Evolutionary conservation across 2,888 invertebrate species (phyloP), one percentile per base, ranked within the genome.

Genomic region (Drosophila antonietae): DNA sequence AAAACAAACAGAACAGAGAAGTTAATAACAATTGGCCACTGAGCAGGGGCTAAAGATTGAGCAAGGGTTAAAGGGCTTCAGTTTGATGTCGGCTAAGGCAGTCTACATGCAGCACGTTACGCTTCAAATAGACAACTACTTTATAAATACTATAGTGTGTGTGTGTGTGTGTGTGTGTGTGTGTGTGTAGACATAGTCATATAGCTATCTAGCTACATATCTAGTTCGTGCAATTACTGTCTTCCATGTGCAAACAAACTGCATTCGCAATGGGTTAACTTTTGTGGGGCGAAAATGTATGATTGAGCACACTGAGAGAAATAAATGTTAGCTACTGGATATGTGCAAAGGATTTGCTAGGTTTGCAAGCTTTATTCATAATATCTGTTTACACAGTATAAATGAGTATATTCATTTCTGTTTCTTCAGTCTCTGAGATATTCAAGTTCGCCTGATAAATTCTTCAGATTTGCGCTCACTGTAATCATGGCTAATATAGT

Each of bases 181-280:
- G 15, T 23, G 23, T 46, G 15, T 28, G 15, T 47, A 9, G 28
- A 15, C 18, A 64, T 55, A 61, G 64, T 60, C 65, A 58, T 57
- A 31, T 52, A 57, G 44, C 20, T 60, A 51, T 62, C 49, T 57
- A 53, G 28, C 28, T 28, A 20, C 20, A 20, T 20, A 28, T 28
- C 6, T 28, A 28, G 15, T 5, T 52, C 60, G 49, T 58, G 35
- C 63, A 60, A 60, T 67, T 67, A 56, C 39, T 47, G 41, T 56
- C 55, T 73, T 65, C 41, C 68, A 62, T 57, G 35, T 62, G 51
- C 64, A 73, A 78, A 78, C 51, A 76, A 44, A 35, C 33, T 78
- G 49, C 62, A 53, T 47, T 66, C n/a, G 57, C 47, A 69, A 69
- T 63, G 79, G 63, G 47, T 49, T 69, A 55, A 66, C 47, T 69